These are phyloP conservation scores for Ormyrus nitidulus DNA, from an alignment of 2,888 invertebrate species.

Conservation along the genomic window DNA sequence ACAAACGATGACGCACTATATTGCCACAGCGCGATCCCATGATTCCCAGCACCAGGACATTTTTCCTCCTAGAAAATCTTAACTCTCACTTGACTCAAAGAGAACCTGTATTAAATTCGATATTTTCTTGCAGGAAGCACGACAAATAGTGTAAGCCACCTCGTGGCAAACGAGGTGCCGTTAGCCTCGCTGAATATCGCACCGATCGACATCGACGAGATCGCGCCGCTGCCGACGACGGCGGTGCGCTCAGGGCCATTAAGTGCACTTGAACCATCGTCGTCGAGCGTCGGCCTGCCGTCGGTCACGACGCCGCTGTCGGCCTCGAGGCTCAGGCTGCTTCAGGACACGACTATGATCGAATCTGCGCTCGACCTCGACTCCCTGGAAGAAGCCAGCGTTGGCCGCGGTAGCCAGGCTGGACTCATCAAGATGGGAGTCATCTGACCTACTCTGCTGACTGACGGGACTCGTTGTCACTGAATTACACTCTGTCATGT, in stretches of 20 bases:
- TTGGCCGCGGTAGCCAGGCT: constrained; percentile 82
- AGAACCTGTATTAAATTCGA: too few species aligned
- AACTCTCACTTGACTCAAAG: too few species aligned
- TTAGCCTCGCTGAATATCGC: constrained; percentile 77
- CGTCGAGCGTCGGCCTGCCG: background rate
- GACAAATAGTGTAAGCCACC: constrained; percentile 81
- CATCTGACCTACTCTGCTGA: constrained; percentile 65
- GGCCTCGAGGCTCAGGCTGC: constrained; percentile 85
- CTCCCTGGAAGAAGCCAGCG: constrained; percentile 86
- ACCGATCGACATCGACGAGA: constrained; percentile 74
- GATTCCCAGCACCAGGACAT: too few species aligned
- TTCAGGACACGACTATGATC: constrained; percentile 93
- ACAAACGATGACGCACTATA: too few species aligned
- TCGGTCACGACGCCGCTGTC: constrained; percentile 71
- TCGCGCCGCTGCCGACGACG: constrained; percentile 71
- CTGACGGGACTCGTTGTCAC: background rate
- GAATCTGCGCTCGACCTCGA: constrained; percentile 92
- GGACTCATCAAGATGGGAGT: constrained; percentile 81
- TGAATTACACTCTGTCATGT: too few species aligned
- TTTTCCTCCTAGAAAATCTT: too few species aligned
- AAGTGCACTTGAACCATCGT: too few species aligned
- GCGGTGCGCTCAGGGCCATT: too few species aligned
- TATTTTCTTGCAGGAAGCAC: constrained; percentile 77
- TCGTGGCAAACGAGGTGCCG: constrained; percentile 81
- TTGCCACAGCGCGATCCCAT: too few species aligned